phyloP scores from a whole-genome alignment of 2,888 invertebrate species.

The Yponomeuta malinellus region DNA sequence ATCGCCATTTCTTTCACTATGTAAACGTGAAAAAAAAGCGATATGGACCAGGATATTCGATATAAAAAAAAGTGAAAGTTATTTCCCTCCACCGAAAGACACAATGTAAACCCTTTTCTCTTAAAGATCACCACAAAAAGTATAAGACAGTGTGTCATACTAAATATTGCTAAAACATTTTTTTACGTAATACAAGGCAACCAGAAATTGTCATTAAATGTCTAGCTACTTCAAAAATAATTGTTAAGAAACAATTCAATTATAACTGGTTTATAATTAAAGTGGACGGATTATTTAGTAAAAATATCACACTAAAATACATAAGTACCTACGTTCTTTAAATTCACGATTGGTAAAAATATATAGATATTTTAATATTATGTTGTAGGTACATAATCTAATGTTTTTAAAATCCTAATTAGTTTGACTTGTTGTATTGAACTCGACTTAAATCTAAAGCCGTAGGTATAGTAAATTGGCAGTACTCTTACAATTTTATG shows the following conservation, averaged over 20 bases:
- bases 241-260: slow-evolving; percentile 3
- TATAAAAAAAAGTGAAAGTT: slow-evolving; percentile 21
- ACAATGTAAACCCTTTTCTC: slow-evolving; percentile 15
- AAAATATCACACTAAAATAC: slow-evolving; percentile 6
- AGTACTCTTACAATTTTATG: background rate
- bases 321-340: background rate
- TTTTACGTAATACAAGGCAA: slow-evolving; percentile 69
- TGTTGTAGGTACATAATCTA: background rate
- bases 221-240: background rate
- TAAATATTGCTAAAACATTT: slow-evolving; percentile 12
- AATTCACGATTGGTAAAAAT: background rate
- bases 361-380: background rate
- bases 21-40: slow-evolving; percentile 14
- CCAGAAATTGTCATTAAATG: slow-evolving; percentile 27
- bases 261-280: background rate
- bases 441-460: background rate
- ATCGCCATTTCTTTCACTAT: slow-evolving; percentile 17
- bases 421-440: background rate
- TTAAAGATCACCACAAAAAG: background rate
- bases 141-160: background rate
- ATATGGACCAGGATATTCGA: slow-evolving; percentile 14
- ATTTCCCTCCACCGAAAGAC: slow-evolving; percentile 49
- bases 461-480: background rate
- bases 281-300: slow-evolving; percentile 2
- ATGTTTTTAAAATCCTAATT: background rate